Conservation (phyloP, 2,113 vertebrate genomes). For the Urocitellus parryii region DNA sequence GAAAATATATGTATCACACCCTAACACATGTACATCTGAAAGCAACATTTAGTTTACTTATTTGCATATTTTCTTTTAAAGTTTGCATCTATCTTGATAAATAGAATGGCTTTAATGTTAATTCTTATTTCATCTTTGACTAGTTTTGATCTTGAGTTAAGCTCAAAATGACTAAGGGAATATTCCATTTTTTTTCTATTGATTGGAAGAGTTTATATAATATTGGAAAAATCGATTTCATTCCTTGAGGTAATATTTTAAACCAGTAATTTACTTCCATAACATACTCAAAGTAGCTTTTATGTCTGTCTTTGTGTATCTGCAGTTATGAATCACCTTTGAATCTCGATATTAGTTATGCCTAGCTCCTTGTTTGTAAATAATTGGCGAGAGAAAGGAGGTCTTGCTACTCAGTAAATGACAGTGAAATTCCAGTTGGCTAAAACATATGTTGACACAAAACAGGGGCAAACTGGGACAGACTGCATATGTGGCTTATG, state of each 20-base stretch:
- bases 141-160: slow-evolving; percentile 4
- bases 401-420: not conserved
- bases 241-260: not conserved
- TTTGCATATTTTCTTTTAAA: not conserved
- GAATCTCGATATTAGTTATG: not conserved
- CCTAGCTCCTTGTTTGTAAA: not conserved
- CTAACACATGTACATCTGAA: not conserved
- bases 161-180: not conserved
- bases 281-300: not conserved
- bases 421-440: not conserved
- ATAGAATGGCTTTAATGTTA: not conserved
- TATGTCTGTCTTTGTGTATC: not conserved
- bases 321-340: not conserved
- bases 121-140: not conserved
- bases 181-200: not conserved
- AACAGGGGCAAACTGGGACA: too few relatives aligned
- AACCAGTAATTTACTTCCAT: not conserved
- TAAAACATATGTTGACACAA: too few relatives aligned
- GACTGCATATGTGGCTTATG: too few relatives aligned
- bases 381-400: not conserved
- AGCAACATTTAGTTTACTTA: not conserved
- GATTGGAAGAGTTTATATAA: not conserved
- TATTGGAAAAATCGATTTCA: not conserved
- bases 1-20: not conserved
- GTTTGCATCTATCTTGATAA: not conserved